Evolutionary conservation across 2,113 vertebrate species (phyloP).

Genomic region (Felis catus): F.catus_Fca126_mat1.0 CM031423.1:49575501-49576000

Average conservation of each 20-base stretch:
- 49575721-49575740: neutral
- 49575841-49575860: neutral
- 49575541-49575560: neutral
- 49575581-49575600: neutral
- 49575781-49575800: neutral
- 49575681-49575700: neutral
- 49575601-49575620: neutral
- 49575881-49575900: neutral
- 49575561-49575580: neutral
- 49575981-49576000: no score
- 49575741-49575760: neutral
- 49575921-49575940: no score
- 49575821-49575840: neutral
- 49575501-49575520: neutral
- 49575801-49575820: neutral
- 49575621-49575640: neutral
- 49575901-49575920: no score
- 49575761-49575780: neutral
- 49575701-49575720: neutral
- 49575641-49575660: neutral
- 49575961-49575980: no score
- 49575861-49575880: neutral
- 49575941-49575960: no score
- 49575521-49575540: neutral
- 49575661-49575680: neutral